A percentile compares a stretch with the other conserved stretches of the same genome.
Evolutionary conservation across 2,113 vertebrate species (phyloP).

Genomic region (Gobius niger): DNA sequence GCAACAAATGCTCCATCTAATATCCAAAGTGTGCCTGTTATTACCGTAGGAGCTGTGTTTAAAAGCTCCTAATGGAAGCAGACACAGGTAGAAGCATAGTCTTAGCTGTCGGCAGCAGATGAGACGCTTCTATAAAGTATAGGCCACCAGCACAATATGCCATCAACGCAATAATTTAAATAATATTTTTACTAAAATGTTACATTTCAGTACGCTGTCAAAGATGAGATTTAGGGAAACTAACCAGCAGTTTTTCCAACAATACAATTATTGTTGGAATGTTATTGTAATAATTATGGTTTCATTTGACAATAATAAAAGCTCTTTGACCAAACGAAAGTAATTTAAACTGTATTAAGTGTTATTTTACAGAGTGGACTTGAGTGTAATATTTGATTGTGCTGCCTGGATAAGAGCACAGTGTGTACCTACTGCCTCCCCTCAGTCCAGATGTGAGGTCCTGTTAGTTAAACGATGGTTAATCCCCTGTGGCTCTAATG

Average conservation of each 20-base stretch:
- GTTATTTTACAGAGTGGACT: background rate
- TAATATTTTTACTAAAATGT: too few relatives aligned
- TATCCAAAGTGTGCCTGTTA: slow-evolving; percentile 60
- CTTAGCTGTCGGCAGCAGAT: slow-evolving; percentile 14
- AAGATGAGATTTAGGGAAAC: background rate
- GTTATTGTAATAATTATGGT: background rate
- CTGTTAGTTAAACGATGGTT: slow-evolving; percentile 29
- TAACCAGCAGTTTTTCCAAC: background rate
- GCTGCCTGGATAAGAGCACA: background rate
- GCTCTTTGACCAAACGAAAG: background rate
- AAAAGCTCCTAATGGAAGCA: slow-evolving; percentile 57
- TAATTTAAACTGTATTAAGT: background rate
- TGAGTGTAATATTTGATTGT: background rate
- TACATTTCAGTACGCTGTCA: background rate
- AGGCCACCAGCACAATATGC: too few relatives aligned
- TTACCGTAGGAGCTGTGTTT: slow-evolving; percentile 41
- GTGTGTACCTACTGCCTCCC: background rate
- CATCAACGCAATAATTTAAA: too few relatives aligned
- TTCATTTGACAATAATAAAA: background rate
- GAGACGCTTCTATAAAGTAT: slow-evolving; percentile 15
- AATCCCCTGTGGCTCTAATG: slow-evolving; percentile 32
- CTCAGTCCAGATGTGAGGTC: slow-evolving; percentile 27
- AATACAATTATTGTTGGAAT: background rate
- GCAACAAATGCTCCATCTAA: slow-evolving; percentile 61
- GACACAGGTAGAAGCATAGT: slow-evolving; percentile 30